Percentiles rank a stretch among this genome's conserved stretches.
phyloP scores from a whole-genome alignment of 1,140 invertebrate genomes.

The Lepidurus couesii region DNA sequence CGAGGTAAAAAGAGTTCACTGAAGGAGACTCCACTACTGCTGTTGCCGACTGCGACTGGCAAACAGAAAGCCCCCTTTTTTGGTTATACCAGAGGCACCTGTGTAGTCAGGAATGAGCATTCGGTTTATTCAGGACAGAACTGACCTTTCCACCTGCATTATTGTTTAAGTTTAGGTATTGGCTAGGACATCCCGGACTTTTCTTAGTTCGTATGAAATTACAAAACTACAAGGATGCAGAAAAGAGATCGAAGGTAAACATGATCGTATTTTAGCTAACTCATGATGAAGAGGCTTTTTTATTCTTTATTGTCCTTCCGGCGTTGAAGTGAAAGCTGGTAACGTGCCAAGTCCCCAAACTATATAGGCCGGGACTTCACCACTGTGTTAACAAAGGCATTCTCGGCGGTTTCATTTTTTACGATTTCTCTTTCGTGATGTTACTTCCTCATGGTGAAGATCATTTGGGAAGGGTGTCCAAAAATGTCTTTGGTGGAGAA shows the following conservation, averaged over 20 bases:
- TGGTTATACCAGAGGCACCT: not conserved
- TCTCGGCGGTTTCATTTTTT: not conserved
- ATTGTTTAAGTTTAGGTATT: too few relatives aligned
- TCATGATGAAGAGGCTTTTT: too few relatives aligned
- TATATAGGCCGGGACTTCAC: not conserved
- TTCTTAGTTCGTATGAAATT: too few relatives aligned
- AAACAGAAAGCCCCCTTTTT: not conserved
- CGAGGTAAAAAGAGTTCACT: not conserved
- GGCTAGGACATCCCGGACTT: too few relatives aligned
- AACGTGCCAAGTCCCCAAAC: not conserved
- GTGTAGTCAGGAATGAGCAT: not conserved
- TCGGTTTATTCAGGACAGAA: not conserved
- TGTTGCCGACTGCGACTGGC: not conserved
- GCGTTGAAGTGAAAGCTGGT: slow-evolving; percentile 4
- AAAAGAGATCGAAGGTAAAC: too few relatives aligned
- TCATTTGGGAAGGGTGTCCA: not conserved
- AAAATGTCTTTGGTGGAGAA: not conserved
- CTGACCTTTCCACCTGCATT: not conserved
- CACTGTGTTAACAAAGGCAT: not conserved
- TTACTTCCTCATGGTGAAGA: not conserved
- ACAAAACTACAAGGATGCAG: too few relatives aligned
- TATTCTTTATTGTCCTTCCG: not conserved
- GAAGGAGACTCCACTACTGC: not conserved
- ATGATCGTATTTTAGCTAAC: too few relatives aligned
- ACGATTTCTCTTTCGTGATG: not conserved